Base-by-base conservation (phyloP, 2,888 invertebrate species). In the Apodemia hepburni region DNA sequence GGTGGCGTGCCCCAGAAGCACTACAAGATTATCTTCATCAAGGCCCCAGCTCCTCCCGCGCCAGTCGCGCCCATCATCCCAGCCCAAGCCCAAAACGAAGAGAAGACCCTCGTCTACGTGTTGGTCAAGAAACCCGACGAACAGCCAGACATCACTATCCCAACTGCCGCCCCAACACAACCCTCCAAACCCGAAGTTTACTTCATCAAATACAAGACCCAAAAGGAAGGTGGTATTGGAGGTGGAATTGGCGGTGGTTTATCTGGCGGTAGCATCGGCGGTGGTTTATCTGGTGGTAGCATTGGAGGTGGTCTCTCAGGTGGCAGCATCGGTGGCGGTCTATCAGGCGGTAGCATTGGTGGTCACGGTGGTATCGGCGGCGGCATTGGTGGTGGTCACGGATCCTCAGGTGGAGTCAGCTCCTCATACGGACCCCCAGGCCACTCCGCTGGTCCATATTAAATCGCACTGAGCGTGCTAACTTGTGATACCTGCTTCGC, bases 11-110 rank as follows among this genome's bases (percentile, higher is more conserved):
- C 94, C 76, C 95, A 96, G 86, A 96, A 96, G 78, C 95, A 96
- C 89, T 95, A 96, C 94, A 96, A 96, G 85, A 96, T 96, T 87
- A 96, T 96, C 92, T 96, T 96, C 94, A 96, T 96, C 89, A 96
- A 96, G 92, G 96, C 96, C 67, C 96, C 96, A 65, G 94, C 95
- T 71, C 93, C 95, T 70, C 95, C 95, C 76, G 94, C 95, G 63
- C 95, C 95, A 65, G 94, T 95, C 68, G 95, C 94, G 0, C 96
- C 96, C 75, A 92, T 95, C 73, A 95, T 96, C 79, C 95, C 95
- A 73, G 92, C 94, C 60, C 94, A 95, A 74, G 93, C 94, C 69
- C 95, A 95, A 75, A 95, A 95, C 88, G 95, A 95, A 80, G 95
- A 95, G 86, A 96, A 96, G 92, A 96, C 96, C 73, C 93, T 96